Conservation (phyloP, 30 jellyfish, hydroid and myxozoan genomes). For the Phacellophora camtschatica region DNA sequence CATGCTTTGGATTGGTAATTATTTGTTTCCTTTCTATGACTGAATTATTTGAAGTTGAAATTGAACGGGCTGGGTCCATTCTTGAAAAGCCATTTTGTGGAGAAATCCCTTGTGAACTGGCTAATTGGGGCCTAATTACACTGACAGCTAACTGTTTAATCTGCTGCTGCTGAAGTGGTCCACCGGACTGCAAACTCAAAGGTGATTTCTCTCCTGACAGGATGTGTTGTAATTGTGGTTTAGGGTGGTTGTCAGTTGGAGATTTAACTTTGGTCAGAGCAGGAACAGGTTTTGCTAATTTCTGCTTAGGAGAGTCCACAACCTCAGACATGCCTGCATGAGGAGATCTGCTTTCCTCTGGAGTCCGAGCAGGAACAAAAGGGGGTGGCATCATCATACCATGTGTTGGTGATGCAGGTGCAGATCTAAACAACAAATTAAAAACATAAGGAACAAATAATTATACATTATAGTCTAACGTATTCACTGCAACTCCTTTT, state of each 20-base stretch:
- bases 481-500: no score
- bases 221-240: neutral
- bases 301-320: conserved; percentile 36
- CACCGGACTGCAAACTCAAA: conserved; percentile 17
- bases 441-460: neutral
- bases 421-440: conserved; percentile 66
- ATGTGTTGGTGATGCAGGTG: conserved; percentile 99
- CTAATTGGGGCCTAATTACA: conserved; percentile 71
- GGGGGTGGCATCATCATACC: conserved; percentile 99
- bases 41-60: neutral
- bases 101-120: conserved; percentile 7
- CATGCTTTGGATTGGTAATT: conserved; percentile 40
- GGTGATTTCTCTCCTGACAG: conserved; percentile 29
- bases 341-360: conserved; percentile 56
- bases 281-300: conserved; percentile 33
- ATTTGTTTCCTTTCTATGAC: conserved; percentile 48
- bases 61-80: conserved; percentile 17
- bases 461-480: no score
- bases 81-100: conserved; percentile 54
- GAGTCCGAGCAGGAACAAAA: conserved; percentile 69
- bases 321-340: conserved; percentile 1
- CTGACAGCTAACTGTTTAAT: conserved; percentile 48
- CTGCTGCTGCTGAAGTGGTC: conserved; percentile 26
- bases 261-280: conserved; percentile 36
- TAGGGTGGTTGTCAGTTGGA: conserved; percentile 29